Percentiles rank a stretch among this genome's conserved stretches.
phyloP scores from a whole-genome alignment of 1,140 invertebrate genomes.

The Scaptodrosophila lebanonensis region DNA sequence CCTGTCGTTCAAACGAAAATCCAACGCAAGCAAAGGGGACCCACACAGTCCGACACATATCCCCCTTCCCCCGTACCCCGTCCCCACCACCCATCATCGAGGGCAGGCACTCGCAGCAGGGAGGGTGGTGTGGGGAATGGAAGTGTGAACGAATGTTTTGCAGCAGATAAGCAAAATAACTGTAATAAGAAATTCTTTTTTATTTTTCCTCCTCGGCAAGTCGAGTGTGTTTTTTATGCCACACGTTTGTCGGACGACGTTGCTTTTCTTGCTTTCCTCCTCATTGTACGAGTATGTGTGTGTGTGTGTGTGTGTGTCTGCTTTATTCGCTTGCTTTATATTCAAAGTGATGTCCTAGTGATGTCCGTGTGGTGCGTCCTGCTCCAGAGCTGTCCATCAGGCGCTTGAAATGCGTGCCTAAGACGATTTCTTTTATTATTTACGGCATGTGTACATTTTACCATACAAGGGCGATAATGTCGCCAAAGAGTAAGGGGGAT shows the following conservation, averaged over 20 bases:
- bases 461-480: no score
- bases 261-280: constrained; percentile 7
- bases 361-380: constrained; percentile 24
- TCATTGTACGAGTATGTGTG: constrained; percentile 5
- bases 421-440: constrained; percentile 73
- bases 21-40: no score
- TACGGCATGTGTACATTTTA: constrained; percentile 38
- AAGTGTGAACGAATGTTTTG: constrained; percentile 73
- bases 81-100: constrained; percentile 32
- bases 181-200: constrained; percentile 74
- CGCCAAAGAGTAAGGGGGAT: constrained; percentile 3
- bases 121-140: constrained; percentile 23
- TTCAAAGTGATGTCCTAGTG: constrained; percentile 73
- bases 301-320: constrained; percentile 37
- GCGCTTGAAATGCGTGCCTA: constrained; percentile 62
- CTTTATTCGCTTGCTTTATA: constrained; percentile 73
- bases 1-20: background rate
- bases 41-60: no score
- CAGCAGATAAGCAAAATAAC: constrained; percentile 73
- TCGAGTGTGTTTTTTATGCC: constrained; percentile 73
- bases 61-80: no score
- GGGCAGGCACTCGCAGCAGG: constrained; percentile 6
- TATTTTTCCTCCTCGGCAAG: constrained; percentile 55
- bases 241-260: constrained; percentile 43
- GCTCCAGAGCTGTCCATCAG: constrained; percentile 57